Conservation (phyloP, 2,888 invertebrate species). For the Agriotes lineatus region DNA sequence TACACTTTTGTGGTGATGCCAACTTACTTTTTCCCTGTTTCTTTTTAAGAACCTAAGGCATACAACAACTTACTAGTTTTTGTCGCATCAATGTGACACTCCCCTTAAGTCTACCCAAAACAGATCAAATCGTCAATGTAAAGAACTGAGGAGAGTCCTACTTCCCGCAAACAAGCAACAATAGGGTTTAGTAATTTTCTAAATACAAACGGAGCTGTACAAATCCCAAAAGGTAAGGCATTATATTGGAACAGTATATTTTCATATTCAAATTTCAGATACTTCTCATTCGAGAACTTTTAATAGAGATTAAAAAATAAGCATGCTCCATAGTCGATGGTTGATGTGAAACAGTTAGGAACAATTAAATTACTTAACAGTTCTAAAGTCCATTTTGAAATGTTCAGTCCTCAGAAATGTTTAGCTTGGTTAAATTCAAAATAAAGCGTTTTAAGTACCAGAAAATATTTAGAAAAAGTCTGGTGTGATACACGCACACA, state of each 20-base stretch:
- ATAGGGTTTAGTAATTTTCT: not conserved
- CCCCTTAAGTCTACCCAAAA: constrained; percentile 29
- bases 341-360: not conserved
- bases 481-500: no score
- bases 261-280: constrained; percentile 34
- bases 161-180: not conserved
- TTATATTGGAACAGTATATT: constrained; percentile 35
- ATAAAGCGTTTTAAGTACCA: not conserved
- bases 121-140: no score
- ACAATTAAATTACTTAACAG: no score
- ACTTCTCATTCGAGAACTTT: constrained; percentile 16
- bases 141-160: not conserved
- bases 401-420: not conserved
- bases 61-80: constrained; percentile 12
- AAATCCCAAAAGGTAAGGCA: constrained; percentile 23
- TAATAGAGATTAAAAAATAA: constrained; percentile 38
- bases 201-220: constrained; percentile 31
- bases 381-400: not conserved
- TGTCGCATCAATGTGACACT: constrained; percentile 14
- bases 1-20: constrained; percentile 2
- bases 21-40: constrained; percentile 27
- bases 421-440: not conserved
- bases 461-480: no score
- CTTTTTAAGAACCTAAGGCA: constrained; percentile 28
- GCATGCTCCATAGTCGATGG: constrained; percentile 24